A percentile compares a stretch with the other conserved stretches of the same genome.
Conservation (phyloP, 1,140 invertebrate species). For the Brachionus asplanchnoidis region DNA sequence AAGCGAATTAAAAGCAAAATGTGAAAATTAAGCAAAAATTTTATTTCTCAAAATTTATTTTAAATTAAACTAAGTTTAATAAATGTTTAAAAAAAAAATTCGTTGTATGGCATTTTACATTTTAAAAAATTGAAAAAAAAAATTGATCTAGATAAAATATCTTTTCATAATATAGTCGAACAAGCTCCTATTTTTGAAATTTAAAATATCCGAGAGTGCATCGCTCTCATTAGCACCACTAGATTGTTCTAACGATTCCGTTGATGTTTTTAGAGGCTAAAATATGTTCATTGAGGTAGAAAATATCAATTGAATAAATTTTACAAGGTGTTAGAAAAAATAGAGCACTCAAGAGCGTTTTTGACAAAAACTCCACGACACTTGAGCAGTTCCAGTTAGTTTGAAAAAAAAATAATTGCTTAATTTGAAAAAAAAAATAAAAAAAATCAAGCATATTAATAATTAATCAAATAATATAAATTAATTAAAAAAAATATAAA, state of each 20-base stretch:
- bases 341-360: background rate
- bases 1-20: background rate
- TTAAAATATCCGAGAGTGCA: background rate
- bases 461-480: background rate
- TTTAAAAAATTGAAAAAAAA: conserved; percentile 1
- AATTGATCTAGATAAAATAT: conserved; percentile 10
- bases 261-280: background rate
- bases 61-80: background rate
- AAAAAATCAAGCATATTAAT: background rate
- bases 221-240: background rate
- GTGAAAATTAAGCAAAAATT: conserved; percentile 25
- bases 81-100: background rate
- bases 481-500: background rate
- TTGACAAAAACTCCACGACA: background rate
- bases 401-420: background rate
- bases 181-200: background rate
- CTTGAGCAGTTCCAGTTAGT: background rate
- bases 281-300: background rate
- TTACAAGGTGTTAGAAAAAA: background rate
- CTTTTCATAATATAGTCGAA: background rate
- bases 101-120: background rate
- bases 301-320: background rate
- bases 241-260: background rate
- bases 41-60: conserved; percentile 3
- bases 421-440: background rate